Conservation (phyloP, 2,888 invertebrate species). For the Abrostola triplasia region DNA sequence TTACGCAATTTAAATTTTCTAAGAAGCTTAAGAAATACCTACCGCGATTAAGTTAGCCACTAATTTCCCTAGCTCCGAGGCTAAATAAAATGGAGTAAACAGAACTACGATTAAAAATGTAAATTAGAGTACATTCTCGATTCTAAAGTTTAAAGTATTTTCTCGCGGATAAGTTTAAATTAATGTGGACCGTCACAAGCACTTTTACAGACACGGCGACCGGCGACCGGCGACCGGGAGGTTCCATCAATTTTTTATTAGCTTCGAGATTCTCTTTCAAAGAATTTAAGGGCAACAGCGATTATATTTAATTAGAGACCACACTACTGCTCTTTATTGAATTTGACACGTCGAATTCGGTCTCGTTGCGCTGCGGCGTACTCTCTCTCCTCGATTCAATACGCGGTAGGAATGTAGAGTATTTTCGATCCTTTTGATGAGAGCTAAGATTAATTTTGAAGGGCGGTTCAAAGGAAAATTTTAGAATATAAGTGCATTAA, state of each 20-base stretch:
- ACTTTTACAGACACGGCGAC: conserved; percentile 67
- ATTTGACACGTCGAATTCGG: conserved; percentile 78
- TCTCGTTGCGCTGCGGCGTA: conserved; percentile 58
- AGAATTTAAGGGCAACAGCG: conserved; percentile 66
- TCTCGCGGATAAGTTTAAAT: conserved; percentile 83
- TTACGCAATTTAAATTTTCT: conserved; percentile 50
- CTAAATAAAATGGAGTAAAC: conserved; percentile 73
- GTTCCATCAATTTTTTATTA: conserved; percentile 81
- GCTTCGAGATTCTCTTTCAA: conserved; percentile 70
- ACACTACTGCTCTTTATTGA: conserved; percentile 71
- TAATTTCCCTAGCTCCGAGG: conserved; percentile 62
- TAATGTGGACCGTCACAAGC: conserved; percentile 79
- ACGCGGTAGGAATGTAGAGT: conserved; percentile 78
- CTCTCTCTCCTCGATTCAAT: conserved; percentile 69
- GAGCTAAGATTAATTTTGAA: conserved; percentile 85
- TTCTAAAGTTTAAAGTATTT: conserved; percentile 83
- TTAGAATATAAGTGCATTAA: conserved; percentile 87
- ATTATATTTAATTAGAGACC: conserved; percentile 75
- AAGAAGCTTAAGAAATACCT: conserved; percentile 46
- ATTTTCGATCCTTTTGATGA: conserved; percentile 85
- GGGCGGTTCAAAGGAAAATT: conserved; percentile 85
- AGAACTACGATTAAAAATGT: conserved; percentile 81
- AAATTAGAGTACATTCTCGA: conserved; percentile 80
- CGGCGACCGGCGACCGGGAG: conserved; percentile 66
- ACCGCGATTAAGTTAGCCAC: conserved; percentile 52